Evolutionary conservation across 2,113 vertebrate genomes (phyloP).

Genomic region (Lamprologus tigripictilis): DNA sequence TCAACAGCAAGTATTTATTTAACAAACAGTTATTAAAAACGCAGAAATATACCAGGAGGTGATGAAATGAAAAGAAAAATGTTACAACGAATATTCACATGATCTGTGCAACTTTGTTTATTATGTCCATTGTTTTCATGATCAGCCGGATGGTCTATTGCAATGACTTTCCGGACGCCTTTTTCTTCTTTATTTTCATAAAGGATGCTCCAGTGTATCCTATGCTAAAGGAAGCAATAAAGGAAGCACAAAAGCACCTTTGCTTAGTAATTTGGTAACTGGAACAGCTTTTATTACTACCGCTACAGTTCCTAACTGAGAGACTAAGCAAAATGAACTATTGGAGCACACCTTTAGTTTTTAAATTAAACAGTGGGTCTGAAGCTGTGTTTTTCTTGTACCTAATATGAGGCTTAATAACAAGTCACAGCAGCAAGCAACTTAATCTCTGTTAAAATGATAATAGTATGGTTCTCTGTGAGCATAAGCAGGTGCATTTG

Average conservation of each 20-base stretch:
- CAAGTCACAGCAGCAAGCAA: neutral
- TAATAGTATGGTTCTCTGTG: neutral
- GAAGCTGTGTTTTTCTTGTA: neutral
- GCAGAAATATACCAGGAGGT: neutral
- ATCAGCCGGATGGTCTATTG: neutral
- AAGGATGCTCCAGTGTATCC: neutral
- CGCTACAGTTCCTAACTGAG: neutral
- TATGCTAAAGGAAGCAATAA: neutral
- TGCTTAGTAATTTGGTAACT: neutral
- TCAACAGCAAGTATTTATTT: neutral
- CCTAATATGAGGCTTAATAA: neutral
- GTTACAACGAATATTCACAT: neutral
- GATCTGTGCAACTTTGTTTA: neutral
- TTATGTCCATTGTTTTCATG: neutral
- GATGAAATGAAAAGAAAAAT: neutral
- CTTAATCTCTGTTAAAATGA: neutral
- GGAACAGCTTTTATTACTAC: neutral
- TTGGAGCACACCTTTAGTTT: neutral
- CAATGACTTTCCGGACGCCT: accelerated
- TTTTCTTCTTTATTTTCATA: neutral
- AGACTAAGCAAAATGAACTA: neutral
- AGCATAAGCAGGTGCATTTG: neutral
- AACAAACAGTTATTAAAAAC: neutral
- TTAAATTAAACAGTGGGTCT: neutral
- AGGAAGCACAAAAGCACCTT: neutral